Conservation (phyloP, 2,113 vertebrate genomes). For the rabbit (Oryctolagus cuniculus) region mOryCun1.1 NC_091435.1:127584001-127584500, state of each 20-base stretch:
- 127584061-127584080: no score
- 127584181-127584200: neutral
- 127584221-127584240: neutral
- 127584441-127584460: slow-evolving; percentile 36
- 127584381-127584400: slow-evolving; percentile 56
- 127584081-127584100: no score
- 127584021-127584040: no score
- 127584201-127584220: neutral
- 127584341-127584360: slow-evolving; percentile 3
- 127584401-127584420: slow-evolving; percentile 58
- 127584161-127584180: neutral
- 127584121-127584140: no score
- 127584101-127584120: no score
- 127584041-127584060: no score
- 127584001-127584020: no score
- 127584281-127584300: slow-evolving; percentile 52
- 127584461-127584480: slow-evolving; percentile 63
- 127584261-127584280: neutral
- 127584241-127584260: neutral
- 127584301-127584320: neutral
- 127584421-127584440: slow-evolving; percentile 53
- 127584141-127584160: neutral
- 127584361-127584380: slow-evolving; percentile 49
- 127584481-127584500: slow-evolving; percentile 74
- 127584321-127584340: slow-evolving; percentile 25